phyloP scores from a whole-genome alignment of 2,113 vertebrate genomes.

The Nycticorax nycticorax region DNA sequence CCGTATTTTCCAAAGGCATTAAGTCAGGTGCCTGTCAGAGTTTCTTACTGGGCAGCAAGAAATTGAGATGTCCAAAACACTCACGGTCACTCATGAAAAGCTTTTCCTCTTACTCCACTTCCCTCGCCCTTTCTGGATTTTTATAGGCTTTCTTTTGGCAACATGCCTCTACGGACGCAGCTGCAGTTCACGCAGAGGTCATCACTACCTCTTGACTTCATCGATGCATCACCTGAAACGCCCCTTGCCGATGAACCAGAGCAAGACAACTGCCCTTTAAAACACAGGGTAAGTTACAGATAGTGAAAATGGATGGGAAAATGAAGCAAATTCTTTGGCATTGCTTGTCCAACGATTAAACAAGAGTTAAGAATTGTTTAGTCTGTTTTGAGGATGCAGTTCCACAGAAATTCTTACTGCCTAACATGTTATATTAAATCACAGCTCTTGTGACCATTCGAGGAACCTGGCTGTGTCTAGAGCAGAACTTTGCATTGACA shows the following conservation, averaged over 20 bases:
- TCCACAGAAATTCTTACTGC: neutral
- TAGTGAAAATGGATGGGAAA: neutral
- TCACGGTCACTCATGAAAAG: neutral
- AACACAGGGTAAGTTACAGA: neutral
- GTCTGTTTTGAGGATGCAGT: neutral
- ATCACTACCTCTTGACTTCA: neutral
- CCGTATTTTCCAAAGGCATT: neutral
- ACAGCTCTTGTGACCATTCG: neutral
- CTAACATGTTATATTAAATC: neutral
- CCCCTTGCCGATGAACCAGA: neutral
- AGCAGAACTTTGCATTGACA: neutral
- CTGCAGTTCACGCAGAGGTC: neutral
- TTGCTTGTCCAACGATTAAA: neutral
- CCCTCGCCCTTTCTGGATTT: neutral
- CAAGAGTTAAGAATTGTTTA: neutral
- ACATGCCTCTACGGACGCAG: neutral
- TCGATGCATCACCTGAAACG: neutral
- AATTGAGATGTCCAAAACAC: neutral
- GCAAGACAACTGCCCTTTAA: neutral
- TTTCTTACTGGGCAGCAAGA: neutral
- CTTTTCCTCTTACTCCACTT: neutral
- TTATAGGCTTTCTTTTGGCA: neutral
- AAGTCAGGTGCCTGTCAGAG: neutral
- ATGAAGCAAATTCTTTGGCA: neutral
- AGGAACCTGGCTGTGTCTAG: neutral